These are phyloP conservation scores for Synanthedon andrenaeformis DNA, from an alignment of 2,888 invertebrate genomes.

Conservation along the genomic window DNA sequence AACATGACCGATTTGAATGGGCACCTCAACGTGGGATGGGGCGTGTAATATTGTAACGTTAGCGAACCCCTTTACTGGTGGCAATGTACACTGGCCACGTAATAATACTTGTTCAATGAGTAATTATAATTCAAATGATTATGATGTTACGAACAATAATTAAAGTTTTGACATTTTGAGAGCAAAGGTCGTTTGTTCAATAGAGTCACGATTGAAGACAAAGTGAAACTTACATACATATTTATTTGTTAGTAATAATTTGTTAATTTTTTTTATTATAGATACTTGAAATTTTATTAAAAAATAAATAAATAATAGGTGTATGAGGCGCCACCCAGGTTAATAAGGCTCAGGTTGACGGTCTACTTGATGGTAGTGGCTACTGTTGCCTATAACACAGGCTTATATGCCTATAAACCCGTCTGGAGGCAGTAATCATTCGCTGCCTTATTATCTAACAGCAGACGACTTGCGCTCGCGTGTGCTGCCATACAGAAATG, in stretches of 20 bases:
- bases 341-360: no score
- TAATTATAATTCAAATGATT: conserved; percentile 59
- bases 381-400: no score
- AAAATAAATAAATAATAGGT: no score
- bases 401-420: no score
- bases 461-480: no score
- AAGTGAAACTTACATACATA: neutral
- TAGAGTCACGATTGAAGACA: neutral
- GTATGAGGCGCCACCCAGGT: no score
- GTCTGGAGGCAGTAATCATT: no score
- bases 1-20: neutral
- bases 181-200: conserved; percentile 30
- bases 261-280: no score
- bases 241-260: neutral
- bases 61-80: neutral
- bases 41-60: neutral
- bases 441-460: no score
- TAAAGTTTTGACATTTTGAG: conserved; percentile 58
- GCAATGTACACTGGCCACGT: conserved; percentile 28
- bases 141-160: conserved; percentile 62
- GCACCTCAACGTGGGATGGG: neutral
- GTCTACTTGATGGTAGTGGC: no score
- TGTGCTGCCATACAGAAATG: no score
- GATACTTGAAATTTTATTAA: no score
- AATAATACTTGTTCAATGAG: conserved; percentile 49